Conservation (phyloP, 2,113 vertebrate genomes). For the Oncorhynchus tshawytscha region DNA sequence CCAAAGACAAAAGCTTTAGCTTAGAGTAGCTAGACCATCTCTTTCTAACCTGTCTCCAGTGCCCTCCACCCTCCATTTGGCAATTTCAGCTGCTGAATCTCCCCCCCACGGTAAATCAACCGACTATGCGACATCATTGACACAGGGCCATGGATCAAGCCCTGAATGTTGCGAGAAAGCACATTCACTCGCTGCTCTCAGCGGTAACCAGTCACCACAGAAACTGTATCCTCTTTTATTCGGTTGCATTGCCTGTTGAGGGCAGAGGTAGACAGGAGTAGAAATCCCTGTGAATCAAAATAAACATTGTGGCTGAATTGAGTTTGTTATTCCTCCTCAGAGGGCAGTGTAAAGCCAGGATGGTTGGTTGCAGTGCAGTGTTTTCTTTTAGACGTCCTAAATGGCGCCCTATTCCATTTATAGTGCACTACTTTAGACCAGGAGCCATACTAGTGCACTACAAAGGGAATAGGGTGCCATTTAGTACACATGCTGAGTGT, state of each 20-base stretch:
- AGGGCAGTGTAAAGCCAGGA: background rate
- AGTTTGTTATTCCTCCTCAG: background rate
- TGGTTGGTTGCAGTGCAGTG: background rate
- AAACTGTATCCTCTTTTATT: background rate
- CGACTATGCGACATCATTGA: background rate
- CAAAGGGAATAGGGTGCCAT: background rate
- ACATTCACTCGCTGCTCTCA: background rate
- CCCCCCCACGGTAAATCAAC: background rate
- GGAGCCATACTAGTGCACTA: too few relatives aligned
- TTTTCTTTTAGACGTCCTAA: background rate
- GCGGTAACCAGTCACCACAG: background rate
- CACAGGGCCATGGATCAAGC: conserved; percentile 1
- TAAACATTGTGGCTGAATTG: background rate
- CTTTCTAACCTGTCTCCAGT: background rate
- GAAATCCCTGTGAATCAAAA: background rate
- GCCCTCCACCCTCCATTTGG: background rate
- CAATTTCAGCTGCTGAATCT: background rate
- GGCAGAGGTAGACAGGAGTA: background rate
- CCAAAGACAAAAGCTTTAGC: background rate
- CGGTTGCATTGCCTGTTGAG: background rate
- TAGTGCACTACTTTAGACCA: too few relatives aligned
- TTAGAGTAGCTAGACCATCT: background rate
- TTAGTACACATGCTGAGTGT: background rate
- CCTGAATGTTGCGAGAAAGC: background rate
- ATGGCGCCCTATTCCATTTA: background rate